phyloP scores from a whole-genome alignment of 1,140 invertebrate genomes.

The Drosophila ogumai region DNA sequence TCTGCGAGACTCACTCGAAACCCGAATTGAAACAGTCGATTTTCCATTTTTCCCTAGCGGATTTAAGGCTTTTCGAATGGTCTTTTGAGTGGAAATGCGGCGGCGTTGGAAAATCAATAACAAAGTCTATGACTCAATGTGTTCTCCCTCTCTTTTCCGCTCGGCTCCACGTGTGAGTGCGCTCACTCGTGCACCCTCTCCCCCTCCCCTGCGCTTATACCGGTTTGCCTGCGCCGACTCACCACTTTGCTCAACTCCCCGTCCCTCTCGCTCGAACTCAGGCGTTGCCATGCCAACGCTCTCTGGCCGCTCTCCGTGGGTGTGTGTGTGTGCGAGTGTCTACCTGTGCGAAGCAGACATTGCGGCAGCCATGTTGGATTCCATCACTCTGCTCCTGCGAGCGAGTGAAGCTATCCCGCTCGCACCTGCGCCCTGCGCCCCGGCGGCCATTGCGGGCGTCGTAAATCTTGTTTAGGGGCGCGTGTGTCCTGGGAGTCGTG shows the following conservation, averaged over 20 bases:
- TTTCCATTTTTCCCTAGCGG: slow-evolving; percentile 39
- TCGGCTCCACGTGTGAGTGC: slow-evolving; percentile 18
- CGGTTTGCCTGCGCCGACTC: slow-evolving; percentile 77
- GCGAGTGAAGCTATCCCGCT: slow-evolving; percentile 61
- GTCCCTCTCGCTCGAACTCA: slow-evolving; percentile 15
- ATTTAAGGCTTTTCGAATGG: slow-evolving; percentile 42
- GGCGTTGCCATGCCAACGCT: slow-evolving; percentile 69
- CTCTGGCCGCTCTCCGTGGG: slow-evolving; percentile 14
- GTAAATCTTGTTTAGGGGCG: slow-evolving; percentile 82
- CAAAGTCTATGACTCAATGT: slow-evolving; percentile 59
- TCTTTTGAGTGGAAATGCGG: slow-evolving; percentile 60
- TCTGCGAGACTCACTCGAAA: slow-evolving; percentile 25
- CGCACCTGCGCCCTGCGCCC: slow-evolving; percentile 35
- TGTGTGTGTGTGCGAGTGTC: slow-evolving; percentile 44
- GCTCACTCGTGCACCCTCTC: slow-evolving; percentile 1
- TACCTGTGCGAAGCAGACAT: slow-evolving; percentile 70
- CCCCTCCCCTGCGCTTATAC: slow-evolving; percentile 31
- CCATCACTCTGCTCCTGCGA: slow-evolving; percentile 70
- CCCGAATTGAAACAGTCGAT: slow-evolving; percentile 30
- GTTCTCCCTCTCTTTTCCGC: neutral
- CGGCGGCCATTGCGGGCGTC: slow-evolving; percentile 54
- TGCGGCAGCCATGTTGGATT: slow-evolving; percentile 81
- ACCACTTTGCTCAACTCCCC: slow-evolving; percentile 47
- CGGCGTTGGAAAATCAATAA: slow-evolving; percentile 75
- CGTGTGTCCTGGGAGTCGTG: slow-evolving; percentile 83